Evolutionary conservation across 2,888 invertebrate genomes (phyloP).

Genomic region (Galerucella pusilla): DNA sequence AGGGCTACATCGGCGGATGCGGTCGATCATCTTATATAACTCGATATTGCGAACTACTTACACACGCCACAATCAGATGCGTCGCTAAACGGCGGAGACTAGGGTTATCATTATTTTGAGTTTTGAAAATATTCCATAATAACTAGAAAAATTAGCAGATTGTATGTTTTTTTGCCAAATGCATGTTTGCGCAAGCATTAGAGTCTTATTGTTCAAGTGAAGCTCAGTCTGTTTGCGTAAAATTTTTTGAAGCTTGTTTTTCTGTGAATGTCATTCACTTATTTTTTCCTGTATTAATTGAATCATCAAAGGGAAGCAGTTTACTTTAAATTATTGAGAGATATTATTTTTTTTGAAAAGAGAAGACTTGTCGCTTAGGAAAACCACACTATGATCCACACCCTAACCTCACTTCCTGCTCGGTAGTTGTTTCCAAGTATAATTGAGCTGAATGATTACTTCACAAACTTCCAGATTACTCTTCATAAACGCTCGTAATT

Average conservation of each 20-base stretch:
- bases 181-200: not conserved
- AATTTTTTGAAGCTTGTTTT: too few species aligned
- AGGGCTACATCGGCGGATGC: conserved; percentile 6
- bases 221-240: too few species aligned
- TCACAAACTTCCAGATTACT: conserved; percentile 25
- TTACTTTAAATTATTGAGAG: too few species aligned
- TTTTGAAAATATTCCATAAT: not conserved
- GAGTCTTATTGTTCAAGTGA: too few species aligned
- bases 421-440: conserved; percentile 19
- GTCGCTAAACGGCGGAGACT: not conserved
- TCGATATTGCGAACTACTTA: conserved; percentile 23
- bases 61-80: conserved; percentile 15
- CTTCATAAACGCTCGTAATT: conserved; percentile 23
- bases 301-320: too few species aligned
- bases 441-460: conserved; percentile 30
- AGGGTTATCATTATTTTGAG: not conserved
- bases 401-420: not conserved
- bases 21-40: conserved; percentile 29
- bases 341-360: too few species aligned
- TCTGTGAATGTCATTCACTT: too few species aligned
- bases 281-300: too few species aligned
- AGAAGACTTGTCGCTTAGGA: not conserved
- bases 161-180: not conserved
- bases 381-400: not conserved
- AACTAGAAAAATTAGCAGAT: not conserved